A percentile compares a stretch with the other conserved stretches of the same genome.
These are phyloP conservation scores for Trachemys scripta DNA, from an alignment of 2,113 vertebrate species.

Conservation along the genomic window DNA sequence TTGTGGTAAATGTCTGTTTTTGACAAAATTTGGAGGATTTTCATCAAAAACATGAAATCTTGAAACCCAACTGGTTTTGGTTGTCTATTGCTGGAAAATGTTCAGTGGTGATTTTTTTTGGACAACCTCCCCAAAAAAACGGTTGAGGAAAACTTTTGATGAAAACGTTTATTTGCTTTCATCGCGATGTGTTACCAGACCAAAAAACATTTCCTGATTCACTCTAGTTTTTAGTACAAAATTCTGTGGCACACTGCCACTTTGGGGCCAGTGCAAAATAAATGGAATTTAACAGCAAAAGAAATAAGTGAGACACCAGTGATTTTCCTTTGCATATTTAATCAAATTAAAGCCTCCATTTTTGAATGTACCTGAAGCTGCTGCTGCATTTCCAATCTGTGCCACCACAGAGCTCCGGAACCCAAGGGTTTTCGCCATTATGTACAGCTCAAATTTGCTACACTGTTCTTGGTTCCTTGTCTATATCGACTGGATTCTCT, in stretches of 20 bases:
- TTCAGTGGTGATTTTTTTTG: not conserved
- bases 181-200: not conserved
- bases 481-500: not conserved
- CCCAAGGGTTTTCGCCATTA: not conserved
- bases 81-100: not conserved
- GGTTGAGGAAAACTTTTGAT: not conserved
- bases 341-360: not conserved
- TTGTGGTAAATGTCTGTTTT: not conserved
- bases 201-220: not conserved
- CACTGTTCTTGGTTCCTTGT: not conserved
- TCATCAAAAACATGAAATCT: not conserved
- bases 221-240: not conserved
- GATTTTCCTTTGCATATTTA: not conserved
- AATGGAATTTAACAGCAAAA: not conserved
- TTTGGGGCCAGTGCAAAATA: not conserved
- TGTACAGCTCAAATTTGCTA: not conserved
- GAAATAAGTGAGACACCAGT: not conserved
- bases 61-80: not conserved
- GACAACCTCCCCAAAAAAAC: not conserved
- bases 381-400: not conserved
- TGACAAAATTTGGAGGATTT: not conserved
- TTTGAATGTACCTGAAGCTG: not conserved
- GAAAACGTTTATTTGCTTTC: not conserved
- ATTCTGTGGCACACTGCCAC: not conserved
- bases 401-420: not conserved